Evolutionary conservation across 2,113 vertebrate genomes (phyloP).

Genomic region (Ictalurus furcatus): DNA sequence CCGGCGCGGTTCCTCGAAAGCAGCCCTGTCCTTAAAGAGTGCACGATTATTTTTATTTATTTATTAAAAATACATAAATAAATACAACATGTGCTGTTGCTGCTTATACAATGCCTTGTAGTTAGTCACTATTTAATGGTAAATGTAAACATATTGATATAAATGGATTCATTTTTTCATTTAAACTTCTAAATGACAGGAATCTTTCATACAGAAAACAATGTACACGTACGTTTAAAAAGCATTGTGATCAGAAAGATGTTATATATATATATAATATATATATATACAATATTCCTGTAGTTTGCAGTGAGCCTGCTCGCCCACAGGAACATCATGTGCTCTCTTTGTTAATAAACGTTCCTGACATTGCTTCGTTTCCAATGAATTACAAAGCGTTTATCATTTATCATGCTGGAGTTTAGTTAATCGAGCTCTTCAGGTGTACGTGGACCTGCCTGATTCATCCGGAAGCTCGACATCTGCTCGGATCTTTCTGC

Average conservation of each 20-base stretch:
- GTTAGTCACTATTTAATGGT: not conserved
- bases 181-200: not conserved
- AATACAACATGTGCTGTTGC: not conserved
- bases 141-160: not conserved
- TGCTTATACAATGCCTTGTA: not conserved
- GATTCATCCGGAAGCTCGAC: not conserved
- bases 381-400: not conserved
- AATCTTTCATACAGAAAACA: not conserved
- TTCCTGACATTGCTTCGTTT: not conserved
- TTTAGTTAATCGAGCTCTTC: not conserved
- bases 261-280: too few species aligned
- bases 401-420: not conserved
- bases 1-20: not conserved
- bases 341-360: not conserved
- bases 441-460: not conserved
- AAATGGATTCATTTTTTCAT: not conserved
- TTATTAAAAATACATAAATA: not conserved
- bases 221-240: too few species aligned
- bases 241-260: too few species aligned
- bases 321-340: too few species aligned
- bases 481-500: not conserved
- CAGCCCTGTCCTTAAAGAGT: not conserved
- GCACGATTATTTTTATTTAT: too few species aligned
- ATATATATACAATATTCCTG: too few species aligned
- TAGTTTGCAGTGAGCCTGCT: too few species aligned